phyloP scores from a whole-genome alignment of 2,113 vertebrate species.

The Tragelaphus imberbis region DNA sequence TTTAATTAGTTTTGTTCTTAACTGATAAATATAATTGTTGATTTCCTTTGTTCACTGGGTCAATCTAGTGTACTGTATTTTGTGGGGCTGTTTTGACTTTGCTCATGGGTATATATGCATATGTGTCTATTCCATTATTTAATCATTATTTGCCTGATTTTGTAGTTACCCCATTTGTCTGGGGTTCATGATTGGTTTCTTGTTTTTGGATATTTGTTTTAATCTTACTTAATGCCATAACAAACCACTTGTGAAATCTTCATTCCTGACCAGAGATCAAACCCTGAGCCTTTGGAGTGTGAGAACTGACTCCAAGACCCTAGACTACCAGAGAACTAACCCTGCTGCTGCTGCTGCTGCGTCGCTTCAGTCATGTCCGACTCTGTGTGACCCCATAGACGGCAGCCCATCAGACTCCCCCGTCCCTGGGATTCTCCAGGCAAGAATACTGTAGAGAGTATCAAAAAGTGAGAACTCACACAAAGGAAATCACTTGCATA shows the following conservation, averaged over 20 bases:
- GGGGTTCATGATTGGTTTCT: background rate
- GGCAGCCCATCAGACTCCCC: no score
- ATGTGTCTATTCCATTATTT: background rate
- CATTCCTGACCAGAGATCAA: background rate
- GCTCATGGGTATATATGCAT: background rate
- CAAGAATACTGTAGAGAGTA: no score
- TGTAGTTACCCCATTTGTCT: background rate
- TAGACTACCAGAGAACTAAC: background rate
- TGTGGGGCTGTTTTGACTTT: background rate
- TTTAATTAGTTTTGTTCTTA: background rate
- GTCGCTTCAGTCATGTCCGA: no score
- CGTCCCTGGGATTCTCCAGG: no score
- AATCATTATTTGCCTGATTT: background rate
- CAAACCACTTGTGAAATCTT: background rate
- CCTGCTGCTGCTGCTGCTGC: no score
- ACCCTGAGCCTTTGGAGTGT: background rate
- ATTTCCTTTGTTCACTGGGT: background rate
- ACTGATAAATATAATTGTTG: background rate
- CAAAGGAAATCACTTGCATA: background rate
- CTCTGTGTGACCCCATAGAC: no score
- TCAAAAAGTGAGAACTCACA: background rate
- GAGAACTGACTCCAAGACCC: background rate
- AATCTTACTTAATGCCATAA: background rate
- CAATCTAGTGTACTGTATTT: background rate
- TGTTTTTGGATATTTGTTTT: background rate